Conservation (phyloP, 2,797 vertebrate genomes). For the Sebastes nivosus region DNA sequence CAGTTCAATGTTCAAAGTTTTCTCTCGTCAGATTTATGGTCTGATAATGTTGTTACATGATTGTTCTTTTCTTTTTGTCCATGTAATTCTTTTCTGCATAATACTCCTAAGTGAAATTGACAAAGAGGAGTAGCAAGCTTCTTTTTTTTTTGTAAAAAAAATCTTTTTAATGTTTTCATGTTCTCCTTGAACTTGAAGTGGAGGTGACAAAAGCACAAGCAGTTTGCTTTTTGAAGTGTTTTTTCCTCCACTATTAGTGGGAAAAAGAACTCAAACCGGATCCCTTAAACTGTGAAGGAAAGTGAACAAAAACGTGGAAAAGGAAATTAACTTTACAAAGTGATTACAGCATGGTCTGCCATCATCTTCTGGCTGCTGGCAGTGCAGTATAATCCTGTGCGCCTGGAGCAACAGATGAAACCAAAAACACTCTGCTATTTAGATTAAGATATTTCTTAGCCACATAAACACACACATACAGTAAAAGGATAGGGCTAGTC, state of each 20-base stretch:
- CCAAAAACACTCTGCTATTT: conserved; percentile 25
- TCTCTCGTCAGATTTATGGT: neutral
- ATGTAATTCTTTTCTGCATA: neutral
- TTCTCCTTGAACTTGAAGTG: neutral
- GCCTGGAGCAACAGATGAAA: conserved; percentile 48
- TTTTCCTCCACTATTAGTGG: neutral
- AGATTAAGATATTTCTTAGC: conserved; percentile 11
- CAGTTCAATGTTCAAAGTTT: neutral
- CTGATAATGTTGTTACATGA: neutral
- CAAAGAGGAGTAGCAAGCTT: neutral
- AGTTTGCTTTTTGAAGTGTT: neutral
- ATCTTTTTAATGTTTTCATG: neutral
- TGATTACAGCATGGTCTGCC: neutral
- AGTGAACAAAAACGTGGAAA: neutral
- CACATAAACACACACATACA: neutral
- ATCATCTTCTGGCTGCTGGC: conserved; percentile 17
- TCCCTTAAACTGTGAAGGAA: conserved; percentile 31
- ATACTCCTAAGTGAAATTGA: neutral
- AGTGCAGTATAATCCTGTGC: conserved; percentile 49
- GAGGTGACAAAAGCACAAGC: conserved; percentile 19
- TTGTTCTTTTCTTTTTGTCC: neutral
- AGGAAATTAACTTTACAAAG: neutral
- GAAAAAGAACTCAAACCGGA: neutral
- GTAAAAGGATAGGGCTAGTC: neutral
- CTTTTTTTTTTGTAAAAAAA: neutral